phyloP scores from a whole-genome alignment of 2,888 invertebrate species.

The Yponomeuta cagnagella region DNA sequence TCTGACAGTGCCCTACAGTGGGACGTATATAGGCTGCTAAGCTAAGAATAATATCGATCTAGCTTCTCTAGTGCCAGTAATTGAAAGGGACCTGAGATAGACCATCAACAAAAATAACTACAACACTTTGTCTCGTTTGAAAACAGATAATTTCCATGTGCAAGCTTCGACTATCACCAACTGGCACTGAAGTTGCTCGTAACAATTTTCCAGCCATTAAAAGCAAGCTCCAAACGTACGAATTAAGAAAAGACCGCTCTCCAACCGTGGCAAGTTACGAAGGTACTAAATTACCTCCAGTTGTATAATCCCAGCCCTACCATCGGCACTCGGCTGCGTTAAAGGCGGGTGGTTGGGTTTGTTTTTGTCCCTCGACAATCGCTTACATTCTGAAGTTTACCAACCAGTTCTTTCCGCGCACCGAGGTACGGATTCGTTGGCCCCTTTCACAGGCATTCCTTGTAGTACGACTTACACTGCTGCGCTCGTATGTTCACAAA shows the following conservation, averaged over 20 bases:
- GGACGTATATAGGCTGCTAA: no score
- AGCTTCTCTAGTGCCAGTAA: no score
- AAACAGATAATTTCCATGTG: no score
- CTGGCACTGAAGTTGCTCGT: not conserved
- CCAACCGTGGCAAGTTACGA: not conserved
- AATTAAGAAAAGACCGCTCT: not conserved
- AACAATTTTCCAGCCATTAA: not conserved
- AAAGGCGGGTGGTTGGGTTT: constrained; percentile 63
- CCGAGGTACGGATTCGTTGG: constrained; percentile 36
- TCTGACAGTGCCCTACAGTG: no score
- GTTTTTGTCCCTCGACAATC: constrained; percentile 63
- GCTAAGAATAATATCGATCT: no score
- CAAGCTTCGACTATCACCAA: no score
- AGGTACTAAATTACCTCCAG: not conserved
- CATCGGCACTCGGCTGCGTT: not conserved
- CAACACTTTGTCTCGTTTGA: no score
- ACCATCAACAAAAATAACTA: no score
- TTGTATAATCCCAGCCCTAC: not conserved
- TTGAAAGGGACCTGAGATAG: no score
- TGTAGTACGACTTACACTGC: constrained; percentile 43
- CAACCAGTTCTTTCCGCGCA: constrained; percentile 65
- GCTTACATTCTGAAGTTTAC: constrained; percentile 70
- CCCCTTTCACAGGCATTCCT: constrained; percentile 65
- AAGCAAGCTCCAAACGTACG: not conserved
- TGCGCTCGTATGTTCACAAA: constrained; percentile 18